Conservation (phyloP, 2,113 vertebrate genomes). For the Orientallactaga bullata region DNA sequence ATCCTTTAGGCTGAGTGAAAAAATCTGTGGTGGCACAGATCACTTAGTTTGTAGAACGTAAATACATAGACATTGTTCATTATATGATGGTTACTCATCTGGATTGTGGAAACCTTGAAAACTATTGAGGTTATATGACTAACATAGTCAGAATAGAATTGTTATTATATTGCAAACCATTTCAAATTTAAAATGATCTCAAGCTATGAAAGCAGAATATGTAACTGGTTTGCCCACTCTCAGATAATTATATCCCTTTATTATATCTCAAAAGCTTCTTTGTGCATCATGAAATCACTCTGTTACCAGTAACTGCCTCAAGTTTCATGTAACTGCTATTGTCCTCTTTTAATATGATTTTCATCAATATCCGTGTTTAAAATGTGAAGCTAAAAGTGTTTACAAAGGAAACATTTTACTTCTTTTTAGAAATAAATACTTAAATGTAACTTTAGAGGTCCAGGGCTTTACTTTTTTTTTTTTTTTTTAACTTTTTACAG, state of each 20-base stretch:
- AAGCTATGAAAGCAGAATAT: constrained; percentile 12
- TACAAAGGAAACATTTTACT: constrained; percentile 2
- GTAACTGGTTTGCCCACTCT: neutral
- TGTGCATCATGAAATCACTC: neutral
- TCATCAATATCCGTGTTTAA: neutral
- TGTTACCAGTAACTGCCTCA: neutral
- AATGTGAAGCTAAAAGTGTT: neutral
- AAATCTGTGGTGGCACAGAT: rapidly evolving
- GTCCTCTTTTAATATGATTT: neutral
- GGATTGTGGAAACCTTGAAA: neutral
- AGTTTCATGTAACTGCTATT: neutral
- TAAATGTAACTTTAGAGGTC: neutral
- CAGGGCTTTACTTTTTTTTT: neutral
- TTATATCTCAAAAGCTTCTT: neutral
- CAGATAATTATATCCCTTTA: neutral
- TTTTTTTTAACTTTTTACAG: too few relatives aligned
- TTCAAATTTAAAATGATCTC: neutral
- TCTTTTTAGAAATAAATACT: neutral
- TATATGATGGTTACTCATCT: neutral
- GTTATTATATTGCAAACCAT: neutral
- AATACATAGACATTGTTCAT: neutral
- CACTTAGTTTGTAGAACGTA: neutral
- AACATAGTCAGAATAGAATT: neutral
- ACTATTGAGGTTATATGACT: neutral
- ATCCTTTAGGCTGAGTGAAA: neutral